Base-by-base conservation (phyloP, 30 jellyfish, hydroid and myxozoan species). In the Phacellophora camtschatica region DNA sequence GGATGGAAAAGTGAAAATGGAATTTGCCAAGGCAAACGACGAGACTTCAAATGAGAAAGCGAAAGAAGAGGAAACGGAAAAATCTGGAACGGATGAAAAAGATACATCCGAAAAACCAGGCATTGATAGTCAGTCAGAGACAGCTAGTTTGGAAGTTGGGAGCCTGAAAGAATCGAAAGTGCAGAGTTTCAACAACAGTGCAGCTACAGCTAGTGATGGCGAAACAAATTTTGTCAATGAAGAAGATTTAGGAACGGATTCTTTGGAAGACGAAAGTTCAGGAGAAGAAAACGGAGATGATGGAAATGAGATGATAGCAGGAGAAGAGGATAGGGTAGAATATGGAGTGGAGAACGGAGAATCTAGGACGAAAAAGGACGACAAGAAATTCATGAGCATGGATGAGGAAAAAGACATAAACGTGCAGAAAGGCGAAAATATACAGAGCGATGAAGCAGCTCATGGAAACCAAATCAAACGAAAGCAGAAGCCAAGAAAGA, bases 1-100 rank as follows among this genome's bases (percentile, higher is more conserved):
- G 19, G 86, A 72, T 56, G 86, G 86, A 4, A 72, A 34, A 30
- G 74, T 67, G 33, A 15, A 62, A 18, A 72, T 72, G 86, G 74
- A 72, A n/a, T 72, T 72, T 33, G 54, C 23, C 48, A 59, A 72
- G 28, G 33, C 86, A 55, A 53, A 51, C 10, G 51, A 51, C 18
- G 66, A 49, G n/a, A 56, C 67, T 30, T 67, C 58, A 12, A 67
- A 22, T 27, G 67, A 43, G 29, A 67, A 51, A 5, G 86, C 9
- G 8, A 72, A 25, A 0, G 86, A 27, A 10, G 28, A 22, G 9
- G 58, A 50, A 15, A 53, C 57, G 36, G 86, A 53, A n/a, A 51
- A 34, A 5, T 19, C 24, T 3, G 39, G 6, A 12, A 42, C 61
- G 0, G 61, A 6, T 72, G 34, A 51, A 8, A 16, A 32, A 11